Conservation (phyloP, 2,888 invertebrate species). For the Lepidonotus clava region DNA sequence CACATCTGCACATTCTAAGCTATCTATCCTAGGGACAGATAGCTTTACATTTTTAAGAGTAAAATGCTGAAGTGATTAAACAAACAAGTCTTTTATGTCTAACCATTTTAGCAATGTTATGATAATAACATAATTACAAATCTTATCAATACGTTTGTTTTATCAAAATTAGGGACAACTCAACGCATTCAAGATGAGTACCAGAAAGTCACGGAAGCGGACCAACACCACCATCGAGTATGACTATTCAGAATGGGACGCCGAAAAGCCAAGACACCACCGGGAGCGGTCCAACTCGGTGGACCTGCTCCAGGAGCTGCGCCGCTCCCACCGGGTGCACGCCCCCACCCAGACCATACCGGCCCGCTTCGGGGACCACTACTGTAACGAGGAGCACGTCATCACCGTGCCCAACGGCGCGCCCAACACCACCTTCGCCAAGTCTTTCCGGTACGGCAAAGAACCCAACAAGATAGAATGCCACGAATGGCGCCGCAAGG, state of each 20-base stretch:
- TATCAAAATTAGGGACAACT: too few species aligned
- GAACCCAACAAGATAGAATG: constrained; percentile 4
- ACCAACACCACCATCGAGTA: constrained; percentile 5
- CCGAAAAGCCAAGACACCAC: not conserved
- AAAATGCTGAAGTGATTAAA: too few species aligned
- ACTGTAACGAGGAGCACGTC: not conserved
- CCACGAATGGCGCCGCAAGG: constrained; percentile 26
- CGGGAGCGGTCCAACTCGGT: not conserved
- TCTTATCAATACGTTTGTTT: too few species aligned
- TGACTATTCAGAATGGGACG: constrained; percentile 30
- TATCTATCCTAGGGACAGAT: too few species aligned
- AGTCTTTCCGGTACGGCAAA: constrained; percentile 20
- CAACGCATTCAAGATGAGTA: constrained; percentile 26
- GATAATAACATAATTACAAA: too few species aligned
- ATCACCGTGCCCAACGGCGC: not conserved
- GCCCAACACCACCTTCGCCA: constrained; percentile 19
- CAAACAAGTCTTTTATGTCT: too few species aligned
- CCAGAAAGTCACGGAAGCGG: not conserved
- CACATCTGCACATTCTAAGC: too few species aligned
- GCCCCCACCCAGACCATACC: not conserved
- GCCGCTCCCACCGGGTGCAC: constrained; percentile 13
- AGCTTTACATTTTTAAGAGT: too few species aligned
- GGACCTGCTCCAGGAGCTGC: not conserved
- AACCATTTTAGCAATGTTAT: too few species aligned
- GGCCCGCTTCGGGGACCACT: constrained; percentile 1